Evolutionary conservation across 2,113 vertebrate genomes (phyloP).

Genomic region (Corythoichthys intestinalis): DNA sequence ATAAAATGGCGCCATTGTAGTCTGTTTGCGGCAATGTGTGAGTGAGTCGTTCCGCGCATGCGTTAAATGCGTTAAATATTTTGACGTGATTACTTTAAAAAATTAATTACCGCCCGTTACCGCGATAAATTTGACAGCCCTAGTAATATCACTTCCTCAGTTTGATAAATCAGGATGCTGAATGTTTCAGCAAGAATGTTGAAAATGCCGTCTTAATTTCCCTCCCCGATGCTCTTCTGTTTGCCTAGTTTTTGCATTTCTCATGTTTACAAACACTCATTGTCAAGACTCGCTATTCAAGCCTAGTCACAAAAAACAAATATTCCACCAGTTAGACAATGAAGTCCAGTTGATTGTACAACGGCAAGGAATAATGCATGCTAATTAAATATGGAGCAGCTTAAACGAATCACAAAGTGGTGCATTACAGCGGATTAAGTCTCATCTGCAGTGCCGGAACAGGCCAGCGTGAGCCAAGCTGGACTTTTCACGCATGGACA

Average conservation of each 20-base stretch:
- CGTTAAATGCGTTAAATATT: too few relatives aligned
- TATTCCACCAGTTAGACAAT: neutral
- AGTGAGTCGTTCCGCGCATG: too few relatives aligned
- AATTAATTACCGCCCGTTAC: too few relatives aligned
- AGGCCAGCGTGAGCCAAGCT: constrained; percentile 25
- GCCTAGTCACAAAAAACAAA: constrained; percentile 1
- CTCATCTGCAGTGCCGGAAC: constrained; percentile 21
- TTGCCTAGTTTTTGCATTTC: constrained; percentile 37
- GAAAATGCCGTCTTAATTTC: neutral
- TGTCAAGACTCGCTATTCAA: constrained; percentile 28
- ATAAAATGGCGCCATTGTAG: too few relatives aligned
- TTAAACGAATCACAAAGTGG: neutral
- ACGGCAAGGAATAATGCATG: constrained; percentile 1
- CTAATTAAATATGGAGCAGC: neutral
- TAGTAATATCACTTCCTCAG: neutral
- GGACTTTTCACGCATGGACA: constrained; percentile 27
- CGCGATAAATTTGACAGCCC: too few relatives aligned
- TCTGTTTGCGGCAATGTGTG: too few relatives aligned
- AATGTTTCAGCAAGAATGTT: neutral
- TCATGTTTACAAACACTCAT: constrained; percentile 41
- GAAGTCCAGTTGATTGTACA: neutral
- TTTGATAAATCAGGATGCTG: neutral
- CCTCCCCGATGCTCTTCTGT: neutral
- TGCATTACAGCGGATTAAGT: constrained; percentile 15
- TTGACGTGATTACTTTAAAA: too few relatives aligned